These are phyloP conservation scores for Drosophila insularis DNA, from an alignment of 1,140 invertebrate genomes.

Conservation along the genomic window DNA sequence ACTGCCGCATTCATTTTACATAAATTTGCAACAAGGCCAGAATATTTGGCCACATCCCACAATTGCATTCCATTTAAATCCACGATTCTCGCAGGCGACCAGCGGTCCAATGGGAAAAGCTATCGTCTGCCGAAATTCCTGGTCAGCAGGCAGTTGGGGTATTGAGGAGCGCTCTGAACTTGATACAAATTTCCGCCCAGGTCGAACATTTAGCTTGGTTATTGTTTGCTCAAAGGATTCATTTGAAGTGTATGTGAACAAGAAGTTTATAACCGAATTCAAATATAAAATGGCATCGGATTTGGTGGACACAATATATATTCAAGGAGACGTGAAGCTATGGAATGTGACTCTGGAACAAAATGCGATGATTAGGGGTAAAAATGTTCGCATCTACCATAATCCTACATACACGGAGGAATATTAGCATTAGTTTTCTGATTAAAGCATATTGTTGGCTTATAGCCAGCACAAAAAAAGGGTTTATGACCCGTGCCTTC, in stretches of 20 bases:
- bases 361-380: constrained; percentile 59
- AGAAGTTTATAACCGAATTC: constrained; percentile 82
- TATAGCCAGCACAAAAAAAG: neutral
- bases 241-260: constrained; percentile 83
- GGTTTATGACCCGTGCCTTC: neutral
- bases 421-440: constrained; percentile 29
- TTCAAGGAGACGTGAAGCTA: constrained; percentile 83
- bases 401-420: constrained; percentile 54
- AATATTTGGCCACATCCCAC: constrained; percentile 86
- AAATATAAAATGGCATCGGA: constrained; percentile 64
- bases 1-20: constrained; percentile 86
- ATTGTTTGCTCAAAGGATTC: constrained; percentile 71
- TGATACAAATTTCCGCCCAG: constrained; percentile 83
- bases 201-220: constrained; percentile 79
- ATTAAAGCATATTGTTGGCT: neutral
- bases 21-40: constrained; percentile 87
- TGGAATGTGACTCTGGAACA: constrained; percentile 70
- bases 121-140: constrained; percentile 83
- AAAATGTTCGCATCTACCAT: constrained; percentile 64
- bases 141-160: constrained; percentile 83
- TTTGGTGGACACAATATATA: constrained; percentile 82
- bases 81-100: constrained; percentile 84
- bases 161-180: constrained; percentile 82
- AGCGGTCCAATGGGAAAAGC: constrained; percentile 70
- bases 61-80: constrained; percentile 87